A percentile compares a stretch with the other conserved stretches of the same genome.
Evolutionary conservation across 2,113 vertebrate species (phyloP).

Genomic region (Vombatus ursinus): DNA sequence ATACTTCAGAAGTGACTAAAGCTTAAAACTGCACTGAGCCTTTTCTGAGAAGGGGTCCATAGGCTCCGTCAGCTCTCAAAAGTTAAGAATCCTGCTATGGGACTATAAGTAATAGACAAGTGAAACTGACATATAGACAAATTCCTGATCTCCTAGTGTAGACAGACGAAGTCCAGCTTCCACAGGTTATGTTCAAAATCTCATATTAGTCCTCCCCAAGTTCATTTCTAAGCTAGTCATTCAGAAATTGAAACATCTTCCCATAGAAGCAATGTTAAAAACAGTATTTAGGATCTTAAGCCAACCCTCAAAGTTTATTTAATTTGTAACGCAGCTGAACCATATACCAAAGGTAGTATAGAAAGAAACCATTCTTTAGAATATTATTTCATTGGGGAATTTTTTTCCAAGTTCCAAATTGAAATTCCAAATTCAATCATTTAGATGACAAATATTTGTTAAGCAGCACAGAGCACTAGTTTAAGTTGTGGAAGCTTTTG

Average conservation of each 20-base stretch:
- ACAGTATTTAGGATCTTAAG: background rate
- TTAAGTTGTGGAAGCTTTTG: background rate
- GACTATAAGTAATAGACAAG: background rate
- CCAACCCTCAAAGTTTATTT: background rate
- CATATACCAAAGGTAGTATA: background rate
- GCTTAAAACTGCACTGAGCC: background rate
- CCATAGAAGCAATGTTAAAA: background rate
- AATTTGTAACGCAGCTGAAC: background rate
- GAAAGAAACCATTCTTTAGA: background rate
- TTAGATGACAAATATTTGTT: background rate
- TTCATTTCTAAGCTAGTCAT: background rate
- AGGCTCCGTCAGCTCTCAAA: background rate
- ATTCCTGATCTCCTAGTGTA: background rate
- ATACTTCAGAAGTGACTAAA: background rate
- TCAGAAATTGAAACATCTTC: background rate
- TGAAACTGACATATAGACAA: background rate
- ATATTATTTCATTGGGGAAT: background rate
- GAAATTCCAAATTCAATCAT: background rate
- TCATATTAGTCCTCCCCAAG: background rate
- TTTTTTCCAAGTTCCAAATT: background rate
- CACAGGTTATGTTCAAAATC: background rate
- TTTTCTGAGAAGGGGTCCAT: background rate
- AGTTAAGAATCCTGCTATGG: background rate
- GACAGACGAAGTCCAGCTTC: background rate
- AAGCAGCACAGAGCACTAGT: background rate